Evolutionary conservation across 2,888 invertebrate genomes (phyloP).

Genomic region (Volucella inflata): DNA sequence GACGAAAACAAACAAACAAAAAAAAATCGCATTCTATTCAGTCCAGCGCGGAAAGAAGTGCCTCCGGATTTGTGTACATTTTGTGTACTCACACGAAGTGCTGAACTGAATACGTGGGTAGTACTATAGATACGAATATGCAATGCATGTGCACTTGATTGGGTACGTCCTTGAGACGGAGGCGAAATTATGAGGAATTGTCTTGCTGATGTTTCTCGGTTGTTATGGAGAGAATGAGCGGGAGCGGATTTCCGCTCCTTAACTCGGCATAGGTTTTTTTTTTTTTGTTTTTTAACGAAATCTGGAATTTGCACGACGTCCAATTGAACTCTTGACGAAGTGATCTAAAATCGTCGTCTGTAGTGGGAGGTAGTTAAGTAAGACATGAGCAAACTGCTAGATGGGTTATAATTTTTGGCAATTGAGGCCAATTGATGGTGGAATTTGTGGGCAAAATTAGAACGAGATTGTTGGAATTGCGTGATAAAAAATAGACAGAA

Average conservation of each 20-base stretch:
- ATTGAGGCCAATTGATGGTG: constrained; percentile 33
- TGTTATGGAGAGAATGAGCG: constrained; percentile 28
- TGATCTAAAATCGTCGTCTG: neutral
- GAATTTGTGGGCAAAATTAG: neutral
- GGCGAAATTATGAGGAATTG: constrained; percentile 66
- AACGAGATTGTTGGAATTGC: neutral
- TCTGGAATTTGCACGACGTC: constrained; percentile 26
- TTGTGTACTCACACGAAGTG: constrained; percentile 22
- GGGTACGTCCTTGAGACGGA: constrained; percentile 72
- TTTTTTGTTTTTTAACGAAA: constrained; percentile 22
- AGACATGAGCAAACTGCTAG: neutral
- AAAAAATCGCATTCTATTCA: constrained; percentile 31
- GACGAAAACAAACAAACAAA: constrained; percentile 1
- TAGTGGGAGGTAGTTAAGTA: constrained; percentile 23
- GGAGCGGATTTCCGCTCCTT: constrained; percentile 68
- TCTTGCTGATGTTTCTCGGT: constrained; percentile 53
- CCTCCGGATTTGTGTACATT: constrained; percentile 39
- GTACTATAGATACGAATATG: neutral
- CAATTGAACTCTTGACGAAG: constrained; percentile 12
- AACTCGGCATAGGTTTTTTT: constrained; percentile 23
- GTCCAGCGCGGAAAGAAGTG: constrained; percentile 45
- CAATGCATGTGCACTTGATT: constrained; percentile 68
- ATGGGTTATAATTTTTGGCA: constrained; percentile 15
- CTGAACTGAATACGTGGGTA: constrained; percentile 67
- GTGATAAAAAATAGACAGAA: neutral